phyloP scores from a whole-genome alignment of 2,888 invertebrate genomes.

The Glaucopsyche alexis region DNA sequence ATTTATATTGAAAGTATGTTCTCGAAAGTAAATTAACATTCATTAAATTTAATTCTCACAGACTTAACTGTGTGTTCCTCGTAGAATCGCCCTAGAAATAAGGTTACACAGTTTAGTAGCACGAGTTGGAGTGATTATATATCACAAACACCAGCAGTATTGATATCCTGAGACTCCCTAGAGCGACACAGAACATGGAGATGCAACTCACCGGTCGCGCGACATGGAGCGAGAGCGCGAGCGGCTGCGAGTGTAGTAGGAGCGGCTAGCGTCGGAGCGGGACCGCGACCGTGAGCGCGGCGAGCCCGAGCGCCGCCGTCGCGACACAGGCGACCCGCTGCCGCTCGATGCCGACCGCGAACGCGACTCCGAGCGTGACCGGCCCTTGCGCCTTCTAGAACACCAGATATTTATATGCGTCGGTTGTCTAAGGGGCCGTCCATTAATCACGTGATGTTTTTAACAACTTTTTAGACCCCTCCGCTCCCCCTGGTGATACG shows the following conservation, averaged over 20 bases:
- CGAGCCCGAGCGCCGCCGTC: conserved; percentile 70
- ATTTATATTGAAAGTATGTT: not conserved
- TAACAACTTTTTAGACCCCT: too few relatives aligned
- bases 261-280: conserved; percentile 81
- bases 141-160: not conserved
- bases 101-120: not conserved
- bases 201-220: conserved; percentile 61
- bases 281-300: conserved; percentile 80
- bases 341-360: conserved; percentile 76
- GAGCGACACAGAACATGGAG: not conserved
- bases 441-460: too few relatives aligned
- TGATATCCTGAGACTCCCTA: not conserved
- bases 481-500: too few relatives aligned
- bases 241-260: conserved; percentile 79
- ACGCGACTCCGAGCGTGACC: conserved; percentile 82
- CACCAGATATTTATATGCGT: too few relatives aligned
- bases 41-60: not conserved
- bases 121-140: too few relatives aligned
- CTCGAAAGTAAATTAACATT: not conserved
- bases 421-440: too few relatives aligned
- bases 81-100: not conserved
- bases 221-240: conserved; percentile 80
- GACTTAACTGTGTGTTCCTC: not conserved
- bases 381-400: conserved; percentile 81
- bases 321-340: conserved; percentile 64